Evolutionary conservation across 1,140 invertebrate genomes (phyloP).

Genomic region (Oncopodura yosiiana): DNA sequence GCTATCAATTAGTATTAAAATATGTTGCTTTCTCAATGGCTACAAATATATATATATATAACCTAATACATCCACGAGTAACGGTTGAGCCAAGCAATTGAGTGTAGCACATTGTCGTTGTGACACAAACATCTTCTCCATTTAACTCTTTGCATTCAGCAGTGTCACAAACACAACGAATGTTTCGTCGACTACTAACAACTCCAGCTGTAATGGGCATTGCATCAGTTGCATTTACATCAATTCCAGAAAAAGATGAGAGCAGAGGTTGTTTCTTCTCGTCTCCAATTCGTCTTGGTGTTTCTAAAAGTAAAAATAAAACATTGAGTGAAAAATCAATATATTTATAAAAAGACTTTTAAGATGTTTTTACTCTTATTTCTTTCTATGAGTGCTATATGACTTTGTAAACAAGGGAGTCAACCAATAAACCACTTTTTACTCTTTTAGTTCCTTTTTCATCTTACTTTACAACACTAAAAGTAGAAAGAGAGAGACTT

Average conservation of each 20-base stretch:
- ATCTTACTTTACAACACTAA: too few relatives aligned
- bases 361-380: too few relatives aligned
- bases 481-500: too few relatives aligned
- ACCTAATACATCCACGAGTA: slow-evolving; percentile 15
- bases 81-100: slow-evolving; percentile 9
- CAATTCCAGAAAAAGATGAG: background rate
- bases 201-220: too few relatives aligned
- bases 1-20: slow-evolving; percentile 19
- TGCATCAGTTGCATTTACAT: background rate
- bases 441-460: too few relatives aligned
- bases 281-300: background rate
- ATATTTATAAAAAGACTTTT: too few relatives aligned
- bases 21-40: slow-evolving; percentile 9
- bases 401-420: too few relatives aligned
- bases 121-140: background rate
- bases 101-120: slow-evolving; percentile 14
- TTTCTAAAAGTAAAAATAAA: too few relatives aligned
- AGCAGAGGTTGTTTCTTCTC: background rate
- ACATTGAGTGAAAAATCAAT: too few relatives aligned
- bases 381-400: too few relatives aligned
- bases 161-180: slow-evolving; percentile 13
- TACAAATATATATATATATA: background rate
- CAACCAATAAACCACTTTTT: too few relatives aligned
- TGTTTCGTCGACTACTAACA: background rate
- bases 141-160: slow-evolving; percentile 5